Percentiles rank a stretch among this genome's conserved stretches.
These are phyloP conservation scores for Pan paniscus DNA, from an alignment of 2,113 vertebrate genomes.

Conservation along the genomic window DNA sequence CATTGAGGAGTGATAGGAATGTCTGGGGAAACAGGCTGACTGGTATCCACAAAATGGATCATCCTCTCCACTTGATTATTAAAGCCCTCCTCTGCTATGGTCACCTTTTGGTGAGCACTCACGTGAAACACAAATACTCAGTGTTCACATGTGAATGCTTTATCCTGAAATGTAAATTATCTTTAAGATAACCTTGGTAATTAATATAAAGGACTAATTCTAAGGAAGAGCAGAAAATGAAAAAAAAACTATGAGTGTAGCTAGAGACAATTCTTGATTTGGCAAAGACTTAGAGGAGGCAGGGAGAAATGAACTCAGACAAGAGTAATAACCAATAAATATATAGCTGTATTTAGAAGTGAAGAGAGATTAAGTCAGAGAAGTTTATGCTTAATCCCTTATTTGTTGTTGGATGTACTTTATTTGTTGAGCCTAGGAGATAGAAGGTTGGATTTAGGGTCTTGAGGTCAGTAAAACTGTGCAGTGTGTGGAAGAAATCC, in stretches of 20 bases:
- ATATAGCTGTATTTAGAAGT: background rate
- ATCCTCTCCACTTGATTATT: background rate
- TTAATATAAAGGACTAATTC: background rate
- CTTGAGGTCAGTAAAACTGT: background rate
- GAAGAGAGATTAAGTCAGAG: background rate
- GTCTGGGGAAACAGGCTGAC: background rate
- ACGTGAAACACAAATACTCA: background rate
- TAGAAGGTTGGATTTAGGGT: background rate
- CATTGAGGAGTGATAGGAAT: background rate
- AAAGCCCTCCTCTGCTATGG: background rate
- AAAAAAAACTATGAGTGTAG: background rate
- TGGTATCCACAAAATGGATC: background rate
- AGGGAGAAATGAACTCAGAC: background rate
- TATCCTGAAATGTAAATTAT: background rate
- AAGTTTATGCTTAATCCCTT: background rate
- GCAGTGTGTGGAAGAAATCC: background rate
- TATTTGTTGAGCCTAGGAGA: background rate
- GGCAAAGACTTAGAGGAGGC: background rate
- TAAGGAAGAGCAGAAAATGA: background rate
- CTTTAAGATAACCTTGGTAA: background rate
- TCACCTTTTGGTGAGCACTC: background rate
- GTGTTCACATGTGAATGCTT: background rate
- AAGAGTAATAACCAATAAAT: background rate
- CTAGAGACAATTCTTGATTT: background rate
- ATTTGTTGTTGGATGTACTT: background rate